phyloP scores from a whole-genome alignment of 2,888 invertebrate genomes.

The Serripes groenlandicus region DNA sequence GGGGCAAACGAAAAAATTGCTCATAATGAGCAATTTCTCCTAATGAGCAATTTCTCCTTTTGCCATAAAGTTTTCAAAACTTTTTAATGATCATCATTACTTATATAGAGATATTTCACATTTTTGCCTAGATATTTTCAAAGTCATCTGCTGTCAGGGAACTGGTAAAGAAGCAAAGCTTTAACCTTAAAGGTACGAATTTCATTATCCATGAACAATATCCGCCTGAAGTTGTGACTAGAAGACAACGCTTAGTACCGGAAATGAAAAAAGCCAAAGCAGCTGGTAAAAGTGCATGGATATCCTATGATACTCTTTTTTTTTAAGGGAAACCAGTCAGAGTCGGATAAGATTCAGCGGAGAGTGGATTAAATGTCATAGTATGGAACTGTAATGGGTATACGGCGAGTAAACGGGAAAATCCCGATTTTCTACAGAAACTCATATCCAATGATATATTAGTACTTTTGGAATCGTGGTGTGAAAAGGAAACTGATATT shows the following conservation, averaged over 20 bases:
- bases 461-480: conserved; percentile 17
- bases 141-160: too few species aligned
- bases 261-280: conserved; percentile 1
- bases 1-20: too few species aligned
- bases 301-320: conserved; percentile 25
- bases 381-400: conserved; percentile 16
- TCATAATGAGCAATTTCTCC: too few species aligned
- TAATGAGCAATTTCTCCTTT: too few species aligned
- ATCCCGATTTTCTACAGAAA: conserved; percentile 14
- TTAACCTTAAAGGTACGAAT: background rate
- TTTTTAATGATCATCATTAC: too few species aligned
- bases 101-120: too few species aligned
- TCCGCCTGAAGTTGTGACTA: background rate
- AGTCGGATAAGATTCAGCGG: background rate
- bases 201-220: conserved; percentile 6
- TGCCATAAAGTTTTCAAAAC: too few species aligned
- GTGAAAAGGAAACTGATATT: background rate
- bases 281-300: background rate
- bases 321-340: background rate
- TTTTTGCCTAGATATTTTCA: too few species aligned
- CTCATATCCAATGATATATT: background rate
- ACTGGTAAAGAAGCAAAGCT: conserved; percentile 3
- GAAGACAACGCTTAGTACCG: conserved; percentile 10
- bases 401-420: background rate
- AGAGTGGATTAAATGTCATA: background rate